Conservation (phyloP, 2,888 invertebrate species). For the Drosophila siamana region DNA sequence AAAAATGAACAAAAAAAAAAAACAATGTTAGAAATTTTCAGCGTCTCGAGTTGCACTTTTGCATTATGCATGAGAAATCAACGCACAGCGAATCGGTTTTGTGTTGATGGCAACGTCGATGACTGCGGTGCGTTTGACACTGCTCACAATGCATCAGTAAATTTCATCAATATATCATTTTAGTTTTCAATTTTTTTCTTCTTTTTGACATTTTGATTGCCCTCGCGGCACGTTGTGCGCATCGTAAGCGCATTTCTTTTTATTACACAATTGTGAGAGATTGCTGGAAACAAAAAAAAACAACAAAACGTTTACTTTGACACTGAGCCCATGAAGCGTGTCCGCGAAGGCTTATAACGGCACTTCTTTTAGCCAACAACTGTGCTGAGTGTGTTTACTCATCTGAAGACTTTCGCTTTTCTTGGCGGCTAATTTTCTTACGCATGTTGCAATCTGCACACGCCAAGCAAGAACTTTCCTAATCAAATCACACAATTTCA, state of each 20-base stretch:
- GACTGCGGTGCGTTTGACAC: slow-evolving; percentile 56
- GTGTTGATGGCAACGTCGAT: slow-evolving; percentile 8
- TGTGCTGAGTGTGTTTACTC: background rate
- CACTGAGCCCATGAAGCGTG: slow-evolving; percentile 43
- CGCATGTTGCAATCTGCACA: slow-evolving; percentile 27
- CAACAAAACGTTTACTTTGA: too few relatives aligned
- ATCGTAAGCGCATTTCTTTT: slow-evolving; percentile 64
- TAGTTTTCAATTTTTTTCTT: slow-evolving; percentile 18
- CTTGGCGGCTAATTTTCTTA: background rate
- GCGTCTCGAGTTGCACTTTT: slow-evolving; percentile 67
- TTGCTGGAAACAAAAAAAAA: slow-evolving; percentile 67
- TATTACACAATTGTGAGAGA: slow-evolving; percentile 64
- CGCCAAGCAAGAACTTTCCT: slow-evolving; percentile 28
- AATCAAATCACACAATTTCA: slow-evolving; percentile 24
- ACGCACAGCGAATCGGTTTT: slow-evolving; percentile 4
- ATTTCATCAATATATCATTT: slow-evolving; percentile 77
- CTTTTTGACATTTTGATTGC: slow-evolving; percentile 62
- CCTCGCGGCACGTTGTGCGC: slow-evolving; percentile 27
- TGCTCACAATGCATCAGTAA: slow-evolving; percentile 67
- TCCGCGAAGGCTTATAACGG: slow-evolving; percentile 43
- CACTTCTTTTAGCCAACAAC: slow-evolving; percentile 9
- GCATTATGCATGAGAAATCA: slow-evolving; percentile 72
- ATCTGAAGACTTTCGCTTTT: slow-evolving; percentile 65
- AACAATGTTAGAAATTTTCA: slow-evolving; percentile 71
- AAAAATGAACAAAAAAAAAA: too few relatives aligned